Evolutionary conservation across 2,888 invertebrate genomes (phyloP).

Genomic region (Luperina testacea): DNA sequence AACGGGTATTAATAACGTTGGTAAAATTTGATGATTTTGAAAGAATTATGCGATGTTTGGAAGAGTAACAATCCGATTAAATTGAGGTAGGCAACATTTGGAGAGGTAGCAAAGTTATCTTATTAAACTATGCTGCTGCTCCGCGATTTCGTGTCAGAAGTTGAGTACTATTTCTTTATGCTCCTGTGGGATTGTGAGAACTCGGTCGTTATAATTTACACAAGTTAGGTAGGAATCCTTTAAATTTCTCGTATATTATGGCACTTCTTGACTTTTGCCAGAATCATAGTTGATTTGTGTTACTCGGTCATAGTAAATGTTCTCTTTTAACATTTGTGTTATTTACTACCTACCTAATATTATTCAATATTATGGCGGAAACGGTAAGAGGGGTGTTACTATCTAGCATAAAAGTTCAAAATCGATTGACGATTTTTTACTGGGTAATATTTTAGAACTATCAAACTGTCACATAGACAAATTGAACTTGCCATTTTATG

Average conservation of each 20-base stretch:
- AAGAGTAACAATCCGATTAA: constrained; percentile 8
- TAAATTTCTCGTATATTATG: constrained; percentile 42
- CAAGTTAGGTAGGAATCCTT: constrained; percentile 29
- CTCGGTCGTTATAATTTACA: constrained; percentile 28
- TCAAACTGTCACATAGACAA: neutral
- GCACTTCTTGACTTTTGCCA: constrained; percentile 32
- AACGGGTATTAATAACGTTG: neutral
- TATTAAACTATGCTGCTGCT: constrained; percentile 44
- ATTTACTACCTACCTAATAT: neutral
- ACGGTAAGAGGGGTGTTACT: neutral
- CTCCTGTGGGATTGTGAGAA: constrained; percentile 26
- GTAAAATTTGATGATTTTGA: neutral
- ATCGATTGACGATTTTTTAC: neutral
- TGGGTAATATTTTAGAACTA: neutral
- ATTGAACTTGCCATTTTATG: neutral
- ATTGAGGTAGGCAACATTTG: constrained; percentile 13
- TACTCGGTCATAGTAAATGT: neutral
- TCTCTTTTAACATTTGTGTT: neutral
- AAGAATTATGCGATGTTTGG: constrained; percentile 1
- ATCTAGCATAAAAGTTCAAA: neutral
- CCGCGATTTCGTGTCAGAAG: constrained; percentile 30
- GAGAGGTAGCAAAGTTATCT: constrained; percentile 26
- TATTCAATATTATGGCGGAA: neutral
- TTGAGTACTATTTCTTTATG: constrained; percentile 52
- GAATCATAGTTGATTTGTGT: constrained; percentile 22